A percentile compares a stretch with the other conserved stretches of the same genome.
phyloP scores from a whole-genome alignment of 1,140 invertebrate genomes.

The Amphibalanus amphitrite region DNA sequence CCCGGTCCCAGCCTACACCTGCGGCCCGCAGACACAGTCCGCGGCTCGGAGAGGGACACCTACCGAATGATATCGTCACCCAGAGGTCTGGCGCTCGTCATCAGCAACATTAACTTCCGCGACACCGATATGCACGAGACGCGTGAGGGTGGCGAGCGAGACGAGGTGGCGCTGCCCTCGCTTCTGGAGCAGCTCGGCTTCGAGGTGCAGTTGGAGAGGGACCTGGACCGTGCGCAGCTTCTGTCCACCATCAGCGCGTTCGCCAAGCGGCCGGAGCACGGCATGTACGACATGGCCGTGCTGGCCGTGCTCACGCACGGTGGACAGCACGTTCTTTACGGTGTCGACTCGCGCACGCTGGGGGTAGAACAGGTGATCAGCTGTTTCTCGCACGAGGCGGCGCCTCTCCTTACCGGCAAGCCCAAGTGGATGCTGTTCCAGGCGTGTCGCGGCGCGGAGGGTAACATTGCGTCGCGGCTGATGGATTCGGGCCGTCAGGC shows the following conservation, averaged over 20 bases:
- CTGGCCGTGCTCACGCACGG: conserved; percentile 4
- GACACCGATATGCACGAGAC: not conserved
- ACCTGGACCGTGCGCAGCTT: not conserved
- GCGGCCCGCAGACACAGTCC: not conserved
- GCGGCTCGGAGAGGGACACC: not conserved
- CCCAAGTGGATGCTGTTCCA: conserved; percentile 5
- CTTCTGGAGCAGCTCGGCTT: not conserved
- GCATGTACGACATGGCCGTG: not conserved
- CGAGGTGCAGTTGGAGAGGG: not conserved
- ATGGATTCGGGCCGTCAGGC: not conserved
- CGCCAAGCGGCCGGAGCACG: not conserved
- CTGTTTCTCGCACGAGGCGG: not conserved
- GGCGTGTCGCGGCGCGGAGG: not conserved
- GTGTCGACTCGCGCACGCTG: not conserved
- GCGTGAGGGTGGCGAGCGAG: not conserved
- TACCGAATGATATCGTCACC: not conserved
- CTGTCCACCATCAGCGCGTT: not conserved
- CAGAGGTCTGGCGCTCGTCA: not conserved
- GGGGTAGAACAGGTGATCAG: not conserved
- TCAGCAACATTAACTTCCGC: not conserved
- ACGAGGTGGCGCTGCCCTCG: not conserved
- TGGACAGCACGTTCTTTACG: not conserved
- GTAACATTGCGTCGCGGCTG: not conserved
- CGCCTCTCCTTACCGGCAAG: not conserved
- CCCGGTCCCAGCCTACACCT: not conserved